Percentiles rank a stretch among this genome's conserved stretches.
Evolutionary conservation across 2,113 vertebrate genomes (phyloP).

Genomic region (Entomyzon cyanotis): DNA sequence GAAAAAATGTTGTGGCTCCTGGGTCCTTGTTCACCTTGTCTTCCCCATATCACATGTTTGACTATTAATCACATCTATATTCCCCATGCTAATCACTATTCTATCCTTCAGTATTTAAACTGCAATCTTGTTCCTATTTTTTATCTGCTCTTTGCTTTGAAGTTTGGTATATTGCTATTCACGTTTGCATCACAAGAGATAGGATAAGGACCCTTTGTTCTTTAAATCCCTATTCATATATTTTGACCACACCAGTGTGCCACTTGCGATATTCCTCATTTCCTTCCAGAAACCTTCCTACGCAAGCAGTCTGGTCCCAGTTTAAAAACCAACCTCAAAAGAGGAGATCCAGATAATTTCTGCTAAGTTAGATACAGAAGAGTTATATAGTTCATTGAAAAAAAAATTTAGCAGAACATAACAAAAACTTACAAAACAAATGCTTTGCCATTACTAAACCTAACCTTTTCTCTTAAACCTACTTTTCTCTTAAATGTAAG

Average conservation of each 20-base stretch:
- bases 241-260: neutral
- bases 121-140: neutral
- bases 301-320: fast-evolving
- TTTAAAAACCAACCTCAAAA: neutral
- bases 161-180: neutral
- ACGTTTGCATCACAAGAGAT: neutral
- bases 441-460: neutral
- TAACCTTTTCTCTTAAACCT: neutral
- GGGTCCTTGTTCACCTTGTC: neutral
- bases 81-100: neutral
- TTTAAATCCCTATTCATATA: neutral
- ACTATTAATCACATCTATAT: neutral
- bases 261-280: neutral
- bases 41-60: neutral
- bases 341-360: neutral
- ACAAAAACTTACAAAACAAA: neutral
- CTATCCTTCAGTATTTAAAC: neutral
- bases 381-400: neutral
- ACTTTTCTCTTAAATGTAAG: neutral
- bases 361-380: neutral
- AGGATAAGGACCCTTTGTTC: neutral
- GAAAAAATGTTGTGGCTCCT: neutral
- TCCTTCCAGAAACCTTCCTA: neutral
- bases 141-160: neutral
- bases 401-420: neutral